A percentile compares a stretch with the other conserved stretches of the same genome.
phyloP scores from a whole-genome alignment of 2,113 vertebrate genomes.

The Fukomys damarensis region DNA sequence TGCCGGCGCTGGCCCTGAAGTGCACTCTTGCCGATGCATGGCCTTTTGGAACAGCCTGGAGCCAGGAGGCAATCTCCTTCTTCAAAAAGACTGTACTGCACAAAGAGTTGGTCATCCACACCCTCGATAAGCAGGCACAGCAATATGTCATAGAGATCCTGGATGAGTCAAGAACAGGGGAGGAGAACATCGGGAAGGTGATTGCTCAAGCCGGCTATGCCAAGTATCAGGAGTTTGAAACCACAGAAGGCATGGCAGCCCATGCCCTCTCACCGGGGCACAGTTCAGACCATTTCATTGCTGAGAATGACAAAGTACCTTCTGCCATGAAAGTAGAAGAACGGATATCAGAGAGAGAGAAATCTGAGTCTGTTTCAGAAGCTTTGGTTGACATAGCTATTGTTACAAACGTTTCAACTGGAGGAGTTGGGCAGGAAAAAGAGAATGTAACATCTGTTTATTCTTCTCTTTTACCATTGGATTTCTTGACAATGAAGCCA shows the following conservation, averaged over 20 bases:
- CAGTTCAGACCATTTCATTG: neutral
- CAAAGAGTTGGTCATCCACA: conserved; percentile 87
- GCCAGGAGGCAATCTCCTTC: conserved; percentile 85
- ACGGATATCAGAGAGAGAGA: conserved; percentile 16
- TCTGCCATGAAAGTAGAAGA: conserved; percentile 43
- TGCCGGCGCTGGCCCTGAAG: conserved; percentile 90
- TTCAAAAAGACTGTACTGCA: conserved; percentile 90
- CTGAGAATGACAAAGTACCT: neutral
- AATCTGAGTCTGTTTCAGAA: neutral
- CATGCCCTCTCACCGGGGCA: neutral
- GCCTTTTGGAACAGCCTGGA: conserved; percentile 89
- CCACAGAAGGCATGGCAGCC: neutral
- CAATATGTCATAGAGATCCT: conserved; percentile 89
- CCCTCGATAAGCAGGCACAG: conserved; percentile 83
- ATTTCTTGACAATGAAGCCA: conserved; percentile 68
- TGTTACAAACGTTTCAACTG: neutral
- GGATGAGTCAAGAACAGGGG: conserved; percentile 86
- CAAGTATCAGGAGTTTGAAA: conserved; percentile 81
- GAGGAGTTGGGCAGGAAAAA: neutral
- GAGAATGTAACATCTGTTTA: neutral
- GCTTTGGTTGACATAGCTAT: neutral
- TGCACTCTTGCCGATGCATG: conserved; percentile 89
- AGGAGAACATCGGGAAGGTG: conserved; percentile 88
- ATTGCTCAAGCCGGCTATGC: conserved; percentile 87
- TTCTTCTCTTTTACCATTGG: neutral